Evolutionary conservation across 2,888 invertebrate species (phyloP), one percentile per base, ranked within the genome.

Genomic region (Norana najaformis): DNA sequence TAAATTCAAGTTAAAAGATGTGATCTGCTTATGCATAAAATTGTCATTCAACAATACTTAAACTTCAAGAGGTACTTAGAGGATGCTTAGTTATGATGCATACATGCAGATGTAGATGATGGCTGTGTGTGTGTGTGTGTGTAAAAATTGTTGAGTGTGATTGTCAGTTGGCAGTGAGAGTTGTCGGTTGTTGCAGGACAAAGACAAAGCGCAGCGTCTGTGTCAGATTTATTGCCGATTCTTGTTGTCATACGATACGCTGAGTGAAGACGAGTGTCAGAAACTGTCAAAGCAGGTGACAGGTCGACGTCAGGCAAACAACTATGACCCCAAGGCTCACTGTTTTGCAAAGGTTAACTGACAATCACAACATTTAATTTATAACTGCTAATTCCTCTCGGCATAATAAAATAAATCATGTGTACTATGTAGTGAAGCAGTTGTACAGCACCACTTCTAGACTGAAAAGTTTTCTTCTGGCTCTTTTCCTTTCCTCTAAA

Each of bases 211-310:
- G 2, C 96, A 97, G 4, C 97, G 97, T 94, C 95, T 98, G 18
- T 98, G 98, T 93, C 97, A 97, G 92, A 97, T 98, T 88, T 98
- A 98, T 94, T 97, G 98, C 94, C 98, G 97, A 96, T 98, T 97
- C 94, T 95, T 98, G 88, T 95, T 98, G 92, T 97, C 98, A 0
- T 98, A 98, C 93, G 97, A 97, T 92, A 97, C 97, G 0, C 95
- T 98, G 6, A 96, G 97, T 0, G 96, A 96, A 92, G 96, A 97
- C 93, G 95, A 38, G 95, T 96, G 88, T 94, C 95, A 36, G 95
- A 92, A 92, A 89, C 90, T 94, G 16, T 91, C 92, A 89, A 92
- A 93, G n/a, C 92, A 92, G 39, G 93, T 94, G n/a, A 91, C 93
- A 90, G 92, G 92, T 13, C 92, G 93, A 38, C 91, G 92, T 23